Evolutionary conservation across 2,888 invertebrate species (phyloP), one percentile per base, ranked within the genome.

Genomic region (Stenotaenia linearis): DNA sequence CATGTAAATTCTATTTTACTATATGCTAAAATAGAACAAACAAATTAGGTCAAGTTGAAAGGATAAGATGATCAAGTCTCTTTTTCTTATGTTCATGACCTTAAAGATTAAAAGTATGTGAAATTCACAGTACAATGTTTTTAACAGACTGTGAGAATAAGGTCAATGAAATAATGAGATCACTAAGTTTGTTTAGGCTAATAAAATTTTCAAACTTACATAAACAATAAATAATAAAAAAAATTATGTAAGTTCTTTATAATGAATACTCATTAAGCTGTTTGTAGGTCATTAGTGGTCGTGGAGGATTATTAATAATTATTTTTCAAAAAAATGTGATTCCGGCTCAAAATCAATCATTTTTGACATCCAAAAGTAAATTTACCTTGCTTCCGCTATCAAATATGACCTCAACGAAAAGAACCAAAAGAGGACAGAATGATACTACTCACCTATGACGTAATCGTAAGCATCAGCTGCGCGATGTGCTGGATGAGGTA

Each of bases 381-480:
- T 32, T 32, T 32, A n/a, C n/a, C 9, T n/a, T 45, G 5, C 1
- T 50, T 3, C 3, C 18, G 5, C 18, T 50, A 7, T n/a, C 18
- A 15, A 50, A 7, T 1, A 2, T 50, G 21, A 50, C 50, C 50
- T 7, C 7, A 7, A 18, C 15, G 21, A 18, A 15, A 50, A 50
- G 18, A 40, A 40, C 40, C 21, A n/a, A 50, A 50, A 50, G 50
- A 50, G 50, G 50, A 50, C 18, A 50, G 15, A 18, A 50, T 7
- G 50, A 5, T 50, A 18, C 21, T 15, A 50, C 50, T 50, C 18
- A 50, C 50, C 50, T 50, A 50, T 50, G 50, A 50, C 50, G 50
- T 50, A 50, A 50, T 50, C 50, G 50, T 50, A 50, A 50, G 50
- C 50, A 82, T 35, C 76, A 18, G 76, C 76, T 32, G 35, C 35